Conservation (phyloP, 2,797 vertebrate species). For the Rhynchonycteris naso region DNA sequence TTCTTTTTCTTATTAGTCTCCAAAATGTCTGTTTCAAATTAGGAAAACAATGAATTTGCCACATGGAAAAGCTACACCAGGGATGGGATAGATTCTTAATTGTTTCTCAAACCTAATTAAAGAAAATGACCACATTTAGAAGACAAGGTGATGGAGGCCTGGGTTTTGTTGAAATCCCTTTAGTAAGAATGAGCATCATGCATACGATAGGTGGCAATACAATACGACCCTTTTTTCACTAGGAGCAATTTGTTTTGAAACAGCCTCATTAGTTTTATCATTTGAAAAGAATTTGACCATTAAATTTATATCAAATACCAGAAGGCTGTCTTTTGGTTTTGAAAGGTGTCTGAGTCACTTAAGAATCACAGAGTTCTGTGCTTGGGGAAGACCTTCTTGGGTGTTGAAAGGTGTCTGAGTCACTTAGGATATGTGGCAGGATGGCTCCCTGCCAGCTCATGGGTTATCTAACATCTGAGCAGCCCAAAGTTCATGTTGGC, state of each 20-base stretch:
- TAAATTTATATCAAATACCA: slow-evolving; percentile 69
- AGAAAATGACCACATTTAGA: slow-evolving; percentile 1
- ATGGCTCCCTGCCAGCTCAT: slow-evolving; percentile 69
- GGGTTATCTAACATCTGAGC: slow-evolving; percentile 76
- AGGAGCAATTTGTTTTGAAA: slow-evolving; percentile 58
- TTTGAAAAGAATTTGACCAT: slow-evolving; percentile 51
- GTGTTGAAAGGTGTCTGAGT: slow-evolving; percentile 80
- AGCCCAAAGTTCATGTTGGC: slow-evolving; percentile 77
- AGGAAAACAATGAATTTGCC: background rate
- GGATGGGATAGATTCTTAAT: background rate
- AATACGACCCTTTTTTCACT: background rate
- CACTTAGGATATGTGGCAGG: slow-evolving; percentile 64
- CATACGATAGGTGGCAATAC: background rate
- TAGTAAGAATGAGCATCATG: background rate
- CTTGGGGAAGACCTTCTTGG: slow-evolving; percentile 69
- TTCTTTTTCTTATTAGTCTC: slow-evolving; percentile 34
- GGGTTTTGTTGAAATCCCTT: background rate
- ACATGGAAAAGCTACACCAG: background rate
- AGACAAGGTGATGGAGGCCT: background rate
- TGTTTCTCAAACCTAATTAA: slow-evolving; percentile 26
- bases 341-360: slow-evolving; percentile 78
- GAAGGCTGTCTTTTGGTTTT: slow-evolving; percentile 68
- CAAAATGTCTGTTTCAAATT: slow-evolving; percentile 29
- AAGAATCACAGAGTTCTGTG: slow-evolving; percentile 61
- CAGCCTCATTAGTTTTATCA: slow-evolving; percentile 61